Evolutionary conservation across 2,888 invertebrate genomes (phyloP), one percentile per base, ranked within the genome.

Genomic region (Scaeva pyrastri): DNA sequence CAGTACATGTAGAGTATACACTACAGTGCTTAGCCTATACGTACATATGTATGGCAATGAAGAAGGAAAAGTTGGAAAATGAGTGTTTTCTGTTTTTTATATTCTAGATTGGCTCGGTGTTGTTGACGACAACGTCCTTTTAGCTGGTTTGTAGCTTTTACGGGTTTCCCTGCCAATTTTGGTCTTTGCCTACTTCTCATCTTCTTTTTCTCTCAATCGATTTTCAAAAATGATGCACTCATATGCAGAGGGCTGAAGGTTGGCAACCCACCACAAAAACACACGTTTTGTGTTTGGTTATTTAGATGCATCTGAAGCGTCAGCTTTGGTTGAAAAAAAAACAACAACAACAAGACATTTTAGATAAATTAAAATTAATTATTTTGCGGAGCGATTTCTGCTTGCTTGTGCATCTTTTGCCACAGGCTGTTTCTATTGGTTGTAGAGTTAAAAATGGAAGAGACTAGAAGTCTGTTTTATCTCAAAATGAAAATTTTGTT

Each of bases 361-460:
- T 52, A 80, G 79, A 80, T 79, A 68, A 60, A 73, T 74, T 74
- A 52, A 62, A 73, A 74, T 74, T 74, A 45, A 74, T 80, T 80
- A 80, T 73, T 73, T 68, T 79, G 72, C 50, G 43, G 50, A 58
- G 66, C 26, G 45, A 43, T 56, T 74, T 74, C 16, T 75, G 36
- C 43, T 43, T 16, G 58, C 41, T 76, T 12, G 48, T 76, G 66
- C 56, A 75, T 66, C 66, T 75, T 75, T 66, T 56, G 55, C 31
- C 16, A 16, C 58, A 14, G n/a, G 36, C 21, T 50, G 39, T 50
- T 64, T 64, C 14, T 55, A 74, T 74, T 14, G 31, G 52, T 2
- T 14, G 56, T 26, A n/a, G 26, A 10, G 39, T 31, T 50, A 41
- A 50, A 52, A 39, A 11, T 52, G 14, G 19, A 39, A 36, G 7